phyloP scores from a whole-genome alignment of 1,140 invertebrate species.

The Temnothorax longispinosus region DNA sequence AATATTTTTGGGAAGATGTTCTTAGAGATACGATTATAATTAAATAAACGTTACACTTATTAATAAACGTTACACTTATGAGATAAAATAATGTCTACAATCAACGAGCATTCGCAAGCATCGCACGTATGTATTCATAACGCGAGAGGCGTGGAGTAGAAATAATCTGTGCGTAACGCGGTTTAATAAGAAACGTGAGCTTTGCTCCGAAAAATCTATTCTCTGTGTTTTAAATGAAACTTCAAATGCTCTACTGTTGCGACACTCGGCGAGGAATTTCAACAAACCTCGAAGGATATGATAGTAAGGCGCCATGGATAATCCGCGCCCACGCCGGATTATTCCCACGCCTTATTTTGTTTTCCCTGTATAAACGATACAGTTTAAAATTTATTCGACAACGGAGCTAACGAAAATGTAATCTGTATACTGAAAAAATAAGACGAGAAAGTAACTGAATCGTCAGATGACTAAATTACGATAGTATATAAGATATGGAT shows the following conservation, averaged over 20 bases:
- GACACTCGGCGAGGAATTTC: slow-evolving; percentile 35
- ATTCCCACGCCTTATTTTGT: neutral
- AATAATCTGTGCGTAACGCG: slow-evolving; percentile 18
- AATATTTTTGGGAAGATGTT: neutral
- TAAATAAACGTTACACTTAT: neutral
- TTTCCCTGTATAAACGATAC: neutral
- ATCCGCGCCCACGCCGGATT: neutral
- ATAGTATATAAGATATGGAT: neutral
- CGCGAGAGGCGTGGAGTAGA: neutral
- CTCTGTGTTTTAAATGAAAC: slow-evolving; percentile 22
- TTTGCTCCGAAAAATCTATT: slow-evolving; percentile 23
- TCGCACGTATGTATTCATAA: neutral
- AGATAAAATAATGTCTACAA: neutral
- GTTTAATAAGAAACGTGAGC: slow-evolving; percentile 26
- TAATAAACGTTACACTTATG: neutral
- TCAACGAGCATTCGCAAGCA: neutral
- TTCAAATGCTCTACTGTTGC: slow-evolving; percentile 19
- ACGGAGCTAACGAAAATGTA: neutral
- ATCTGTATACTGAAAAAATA: neutral
- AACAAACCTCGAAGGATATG: neutral
- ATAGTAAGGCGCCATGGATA: neutral
- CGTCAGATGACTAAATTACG: slow-evolving; percentile 21
- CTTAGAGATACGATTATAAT: neutral
- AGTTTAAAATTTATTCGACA: slow-evolving; percentile 35
- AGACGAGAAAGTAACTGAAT: neutral